phyloP scores from a whole-genome alignment of 2,888 invertebrate genomes.

The Zaprionus obscuricornis region DNA sequence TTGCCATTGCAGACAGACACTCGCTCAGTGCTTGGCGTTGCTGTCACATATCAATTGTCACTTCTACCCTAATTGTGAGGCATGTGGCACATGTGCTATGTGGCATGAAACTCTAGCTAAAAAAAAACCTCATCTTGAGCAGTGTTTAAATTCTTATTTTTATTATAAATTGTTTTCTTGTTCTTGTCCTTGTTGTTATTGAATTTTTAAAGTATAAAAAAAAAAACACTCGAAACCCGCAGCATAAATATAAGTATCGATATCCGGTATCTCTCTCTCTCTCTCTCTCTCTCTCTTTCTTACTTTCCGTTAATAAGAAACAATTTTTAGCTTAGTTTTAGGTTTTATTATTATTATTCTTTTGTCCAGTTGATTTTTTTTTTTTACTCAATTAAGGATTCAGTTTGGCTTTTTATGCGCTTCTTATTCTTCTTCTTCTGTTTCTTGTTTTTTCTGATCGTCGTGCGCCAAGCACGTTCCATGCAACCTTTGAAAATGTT shows the following conservation, averaged over 20 bases:
- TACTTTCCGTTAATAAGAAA: constrained; percentile 11
- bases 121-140: constrained; percentile 39
- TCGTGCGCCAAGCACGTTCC: constrained; percentile 74
- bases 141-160: constrained; percentile 33
- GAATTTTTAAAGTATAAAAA: background rate
- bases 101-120: constrained; percentile 21
- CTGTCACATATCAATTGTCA: constrained; percentile 61
- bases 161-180: constrained; percentile 23
- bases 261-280: too few relatives aligned
- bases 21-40: constrained; percentile 1
- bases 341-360: constrained; percentile 35
- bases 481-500: constrained; percentile 58
- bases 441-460: constrained; percentile 17
- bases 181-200: too few relatives aligned
- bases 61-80: constrained; percentile 43
- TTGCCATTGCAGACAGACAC: constrained; percentile 6
- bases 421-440: constrained; percentile 18
- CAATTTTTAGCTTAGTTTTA: constrained; percentile 26
- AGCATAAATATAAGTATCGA: constrained; percentile 62
- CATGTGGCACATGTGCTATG: constrained; percentile 55
- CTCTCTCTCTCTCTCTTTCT: too few relatives aligned
- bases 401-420: constrained; percentile 11
- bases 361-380: constrained; percentile 18
- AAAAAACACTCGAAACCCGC: constrained; percentile 34
- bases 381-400: constrained; percentile 32